A percentile compares a stretch with the other conserved stretches of the same genome.
Conservation (phyloP, 2,113 vertebrate species). For the Xerus inauris region DNA sequence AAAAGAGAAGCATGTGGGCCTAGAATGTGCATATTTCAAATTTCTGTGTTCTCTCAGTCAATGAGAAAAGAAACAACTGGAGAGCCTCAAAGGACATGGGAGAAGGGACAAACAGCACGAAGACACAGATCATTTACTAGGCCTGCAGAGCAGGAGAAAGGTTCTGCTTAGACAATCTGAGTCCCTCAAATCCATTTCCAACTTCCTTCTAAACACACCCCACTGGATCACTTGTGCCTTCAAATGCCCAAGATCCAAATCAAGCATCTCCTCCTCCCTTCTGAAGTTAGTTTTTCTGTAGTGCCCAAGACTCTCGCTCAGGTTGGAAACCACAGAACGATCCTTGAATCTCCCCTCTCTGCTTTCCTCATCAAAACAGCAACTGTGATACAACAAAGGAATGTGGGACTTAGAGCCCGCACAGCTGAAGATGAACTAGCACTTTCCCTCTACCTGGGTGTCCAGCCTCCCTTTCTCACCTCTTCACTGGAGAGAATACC, state of each 20-base stretch:
- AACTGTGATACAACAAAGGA: background rate
- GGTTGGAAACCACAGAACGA: slow-evolving; percentile 7
- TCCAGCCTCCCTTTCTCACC: background rate
- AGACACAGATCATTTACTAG: background rate
- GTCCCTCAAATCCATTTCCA: background rate
- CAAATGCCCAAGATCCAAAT: background rate
- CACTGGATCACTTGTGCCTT: background rate
- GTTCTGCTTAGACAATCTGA: background rate
- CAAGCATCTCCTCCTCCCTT: background rate
- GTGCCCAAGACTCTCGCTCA: background rate
- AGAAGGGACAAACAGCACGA: background rate
- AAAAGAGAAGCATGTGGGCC: background rate
- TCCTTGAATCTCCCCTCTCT: background rate
- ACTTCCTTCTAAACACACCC: background rate
- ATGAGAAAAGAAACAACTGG: background rate
- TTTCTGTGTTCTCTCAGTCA: background rate
- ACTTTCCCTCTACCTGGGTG: background rate
- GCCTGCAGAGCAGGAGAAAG: background rate
- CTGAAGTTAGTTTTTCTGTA: background rate
- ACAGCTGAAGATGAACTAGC: background rate
- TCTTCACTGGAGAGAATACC: background rate
- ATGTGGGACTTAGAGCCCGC: background rate
- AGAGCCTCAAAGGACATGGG: background rate
- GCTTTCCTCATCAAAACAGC: background rate
- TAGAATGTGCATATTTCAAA: background rate